Evolutionary conservation across 2,113 vertebrate species (phyloP).

Genomic region (Morone chrysops): DNA sequence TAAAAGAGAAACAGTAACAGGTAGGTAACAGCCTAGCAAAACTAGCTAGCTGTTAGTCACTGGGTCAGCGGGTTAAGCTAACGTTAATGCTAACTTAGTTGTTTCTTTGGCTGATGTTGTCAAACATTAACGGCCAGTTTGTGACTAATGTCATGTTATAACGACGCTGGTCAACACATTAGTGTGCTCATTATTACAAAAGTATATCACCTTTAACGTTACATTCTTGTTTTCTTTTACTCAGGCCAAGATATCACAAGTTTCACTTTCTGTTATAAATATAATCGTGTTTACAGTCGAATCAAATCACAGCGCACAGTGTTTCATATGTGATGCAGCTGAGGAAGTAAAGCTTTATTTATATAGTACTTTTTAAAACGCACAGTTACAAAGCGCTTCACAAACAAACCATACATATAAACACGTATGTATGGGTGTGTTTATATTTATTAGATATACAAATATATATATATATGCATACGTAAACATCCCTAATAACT

Average conservation of each 20-base stretch:
- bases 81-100: constrained; percentile 27
- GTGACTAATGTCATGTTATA: neutral
- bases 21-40: neutral
- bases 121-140: neutral
- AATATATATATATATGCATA: no score
- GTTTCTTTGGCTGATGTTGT: neutral
- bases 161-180: neutral
- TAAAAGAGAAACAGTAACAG: neutral
- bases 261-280: constrained; percentile 51
- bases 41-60: constrained; percentile 4
- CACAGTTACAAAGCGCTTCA: no score
- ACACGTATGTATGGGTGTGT: no score
- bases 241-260: neutral
- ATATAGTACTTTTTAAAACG: no score
- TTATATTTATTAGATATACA: no score
- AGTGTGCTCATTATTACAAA: neutral
- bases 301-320: neutral
- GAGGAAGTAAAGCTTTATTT: no score
- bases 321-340: neutral
- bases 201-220: neutral
- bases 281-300: neutral
- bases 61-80: neutral
- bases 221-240: neutral
- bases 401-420: no score
- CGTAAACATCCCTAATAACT: no score